phyloP scores from a whole-genome alignment of 2,113 vertebrate species.

The Bombycilla garrulus region DNA sequence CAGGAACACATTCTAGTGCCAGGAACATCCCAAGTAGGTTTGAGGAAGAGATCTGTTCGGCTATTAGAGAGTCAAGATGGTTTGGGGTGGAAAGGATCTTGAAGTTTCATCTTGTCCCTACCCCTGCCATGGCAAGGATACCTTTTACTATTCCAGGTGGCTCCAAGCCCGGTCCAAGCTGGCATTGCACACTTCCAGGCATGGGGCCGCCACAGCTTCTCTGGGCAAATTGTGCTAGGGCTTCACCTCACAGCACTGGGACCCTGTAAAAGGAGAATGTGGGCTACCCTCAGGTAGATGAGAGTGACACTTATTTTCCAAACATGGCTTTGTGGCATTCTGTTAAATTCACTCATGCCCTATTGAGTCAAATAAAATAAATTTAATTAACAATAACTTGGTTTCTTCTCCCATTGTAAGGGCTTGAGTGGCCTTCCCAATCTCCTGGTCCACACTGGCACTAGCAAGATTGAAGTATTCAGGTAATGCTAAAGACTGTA shows the following conservation, averaged over 20 bases:
- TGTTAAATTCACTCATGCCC: neutral
- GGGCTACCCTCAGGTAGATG: neutral
- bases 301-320: neutral
- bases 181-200: neutral
- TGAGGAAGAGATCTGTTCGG: neutral
- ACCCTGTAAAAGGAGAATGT: neutral
- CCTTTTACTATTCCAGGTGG: neutral
- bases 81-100: neutral
- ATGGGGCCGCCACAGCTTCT: neutral
- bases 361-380: neutral
- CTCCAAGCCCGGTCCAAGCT: fast-evolving
- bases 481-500: neutral
- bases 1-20: fast-evolving
- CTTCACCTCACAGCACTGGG: neutral
- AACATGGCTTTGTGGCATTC: neutral
- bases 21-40: too few species aligned
- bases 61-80: neutral
- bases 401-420: neutral
- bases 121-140: neutral
- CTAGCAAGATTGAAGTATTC: neutral
- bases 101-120: neutral
- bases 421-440: neutral
- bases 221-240: neutral
- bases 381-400: neutral
- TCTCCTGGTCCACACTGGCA: neutral